These are phyloP conservation scores for Phylloscopus collybita DNA, from an alignment of 2,797 vertebrate genomes.

Conservation along the genomic window DNA sequence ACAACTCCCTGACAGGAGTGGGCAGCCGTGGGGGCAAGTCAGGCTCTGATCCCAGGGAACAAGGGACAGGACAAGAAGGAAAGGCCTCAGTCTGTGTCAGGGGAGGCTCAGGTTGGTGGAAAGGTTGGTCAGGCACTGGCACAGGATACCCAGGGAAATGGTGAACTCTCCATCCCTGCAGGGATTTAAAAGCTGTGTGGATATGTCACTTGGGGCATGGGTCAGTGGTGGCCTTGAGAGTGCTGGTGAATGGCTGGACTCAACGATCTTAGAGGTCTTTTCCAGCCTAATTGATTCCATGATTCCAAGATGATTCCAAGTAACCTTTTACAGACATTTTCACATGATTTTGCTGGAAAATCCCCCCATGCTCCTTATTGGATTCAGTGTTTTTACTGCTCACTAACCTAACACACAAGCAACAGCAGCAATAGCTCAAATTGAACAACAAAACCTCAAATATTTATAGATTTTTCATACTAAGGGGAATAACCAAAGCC, in stretches of 20 bases:
- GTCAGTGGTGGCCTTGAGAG: neutral
- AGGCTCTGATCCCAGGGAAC: neutral
- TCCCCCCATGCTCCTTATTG: accelerated
- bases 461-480: neutral
- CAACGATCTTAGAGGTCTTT: neutral
- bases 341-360: neutral
- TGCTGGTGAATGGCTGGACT: neutral
- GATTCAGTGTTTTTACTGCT: neutral
- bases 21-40: accelerated
- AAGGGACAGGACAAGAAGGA: neutral
- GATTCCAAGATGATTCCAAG: neutral
- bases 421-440: neutral
- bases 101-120: neutral
- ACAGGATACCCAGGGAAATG: neutral
- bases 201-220: neutral
- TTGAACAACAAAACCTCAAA: neutral
- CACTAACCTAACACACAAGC: neutral
- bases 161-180: neutral
- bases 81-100: accelerated
- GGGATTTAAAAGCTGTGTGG: neutral
- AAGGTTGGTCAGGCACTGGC: neutral
- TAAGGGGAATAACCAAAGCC: neutral
- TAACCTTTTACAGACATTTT: neutral
- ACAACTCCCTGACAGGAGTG: neutral
- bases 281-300: neutral